A percentile compares a stretch with the other conserved stretches of the same genome.
These are phyloP conservation scores for Orbicella faveolata DNA, from an alignment of 64 coral and sea anemone species.

Conservation along the genomic window DNA sequence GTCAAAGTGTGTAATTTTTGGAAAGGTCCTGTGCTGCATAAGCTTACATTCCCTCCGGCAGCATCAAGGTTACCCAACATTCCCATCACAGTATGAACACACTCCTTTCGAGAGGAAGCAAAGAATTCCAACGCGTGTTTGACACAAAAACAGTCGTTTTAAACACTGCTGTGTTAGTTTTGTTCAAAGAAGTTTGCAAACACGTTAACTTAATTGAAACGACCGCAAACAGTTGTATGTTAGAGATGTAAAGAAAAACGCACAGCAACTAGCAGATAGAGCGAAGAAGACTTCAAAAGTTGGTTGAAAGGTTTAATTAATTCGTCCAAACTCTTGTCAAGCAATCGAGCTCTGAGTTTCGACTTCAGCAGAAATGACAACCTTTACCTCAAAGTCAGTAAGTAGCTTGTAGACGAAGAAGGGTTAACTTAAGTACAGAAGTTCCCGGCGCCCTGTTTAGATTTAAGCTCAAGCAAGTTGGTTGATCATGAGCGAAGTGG, in stretches of 20 bases:
- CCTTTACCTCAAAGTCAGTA: neutral
- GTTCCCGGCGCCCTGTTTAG: neutral
- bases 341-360: neutral
- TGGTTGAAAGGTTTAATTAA: neutral
- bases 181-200: neutral
- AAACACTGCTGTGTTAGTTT: neutral
- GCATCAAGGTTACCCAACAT: neutral
- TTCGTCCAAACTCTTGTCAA: neutral
- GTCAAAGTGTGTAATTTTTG: neutral
- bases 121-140: slow-evolving; percentile 1
- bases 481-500: slow-evolving; percentile 17
- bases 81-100: slow-evolving; percentile 2
- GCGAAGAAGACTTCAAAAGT: neutral
- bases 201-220: neutral
- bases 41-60: neutral
- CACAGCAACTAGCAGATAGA: neutral
- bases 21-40: neutral
- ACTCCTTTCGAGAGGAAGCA: neutral
- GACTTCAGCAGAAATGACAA: neutral
- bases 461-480: neutral
- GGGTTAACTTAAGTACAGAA: neutral
- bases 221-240: neutral
- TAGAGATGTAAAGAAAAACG: neutral
- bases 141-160: neutral
- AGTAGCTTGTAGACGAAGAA: no score